Conservation (phyloP, 2,113 vertebrate species). For the Ciconia boyciana region DNA sequence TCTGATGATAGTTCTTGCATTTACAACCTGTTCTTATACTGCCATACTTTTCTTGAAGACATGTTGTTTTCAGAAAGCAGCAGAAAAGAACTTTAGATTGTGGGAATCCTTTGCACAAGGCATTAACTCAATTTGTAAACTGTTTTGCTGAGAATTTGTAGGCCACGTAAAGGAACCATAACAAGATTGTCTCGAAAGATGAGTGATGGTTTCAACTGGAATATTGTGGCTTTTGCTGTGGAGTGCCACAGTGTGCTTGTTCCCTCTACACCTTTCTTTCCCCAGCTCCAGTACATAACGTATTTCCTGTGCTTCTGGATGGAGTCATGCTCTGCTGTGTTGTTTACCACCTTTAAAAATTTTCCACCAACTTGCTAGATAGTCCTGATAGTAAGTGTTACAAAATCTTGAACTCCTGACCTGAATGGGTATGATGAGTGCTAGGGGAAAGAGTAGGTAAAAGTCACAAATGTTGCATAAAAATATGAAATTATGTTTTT, state of each 20-base stretch:
- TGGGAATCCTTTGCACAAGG: not conserved
- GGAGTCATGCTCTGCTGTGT: not conserved
- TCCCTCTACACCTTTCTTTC: not conserved
- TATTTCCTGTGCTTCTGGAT: not conserved
- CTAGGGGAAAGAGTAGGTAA: not conserved
- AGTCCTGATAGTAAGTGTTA: not conserved
- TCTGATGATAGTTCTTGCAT: not conserved
- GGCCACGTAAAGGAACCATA: not conserved
- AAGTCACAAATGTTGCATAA: not conserved
- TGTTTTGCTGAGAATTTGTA: not conserved
- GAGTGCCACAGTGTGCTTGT: not conserved
- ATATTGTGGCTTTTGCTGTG: not conserved
- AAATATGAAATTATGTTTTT: not conserved
- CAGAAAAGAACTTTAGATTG: not conserved
- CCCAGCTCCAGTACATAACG: fast-evolving
- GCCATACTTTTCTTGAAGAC: not conserved
- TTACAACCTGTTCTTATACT: not conserved
- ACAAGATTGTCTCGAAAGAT: not conserved
- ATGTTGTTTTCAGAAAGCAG: not conserved
- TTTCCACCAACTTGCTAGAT: not conserved
- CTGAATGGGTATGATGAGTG: not conserved
- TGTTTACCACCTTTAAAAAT: not conserved
- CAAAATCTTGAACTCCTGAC: not conserved
- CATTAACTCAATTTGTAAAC: not conserved
- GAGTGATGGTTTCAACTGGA: not conserved